Evolutionary conservation across 2,113 vertebrate species (phyloP).

Genomic region (Ahaetulla prasina): DNA sequence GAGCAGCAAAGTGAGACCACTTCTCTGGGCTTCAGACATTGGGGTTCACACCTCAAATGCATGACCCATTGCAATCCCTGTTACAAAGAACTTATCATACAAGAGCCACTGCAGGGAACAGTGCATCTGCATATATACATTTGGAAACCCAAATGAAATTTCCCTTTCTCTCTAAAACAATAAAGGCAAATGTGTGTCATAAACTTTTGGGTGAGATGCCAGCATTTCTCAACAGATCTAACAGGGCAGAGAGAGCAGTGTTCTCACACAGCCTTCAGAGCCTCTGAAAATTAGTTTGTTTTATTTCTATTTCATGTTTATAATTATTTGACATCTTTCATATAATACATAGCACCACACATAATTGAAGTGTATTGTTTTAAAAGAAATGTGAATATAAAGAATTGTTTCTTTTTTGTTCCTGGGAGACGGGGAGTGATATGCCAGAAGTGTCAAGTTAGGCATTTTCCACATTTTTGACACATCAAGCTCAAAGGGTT

Average conservation of each 20-base stretch:
- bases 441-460: neutral
- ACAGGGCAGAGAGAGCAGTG: no score
- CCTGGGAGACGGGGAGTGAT: neutral
- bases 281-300: neutral
- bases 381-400: neutral
- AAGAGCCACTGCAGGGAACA: neutral
- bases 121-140: neutral
- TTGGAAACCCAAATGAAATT: neutral
- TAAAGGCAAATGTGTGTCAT: no score
- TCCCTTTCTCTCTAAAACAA: no score
- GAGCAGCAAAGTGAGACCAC: neutral
- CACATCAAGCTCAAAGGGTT: neutral
- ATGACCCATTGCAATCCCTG: neutral
- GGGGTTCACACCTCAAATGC: neutral
- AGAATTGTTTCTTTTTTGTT: neutral
- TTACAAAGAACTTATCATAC: neutral
- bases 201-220: no score
- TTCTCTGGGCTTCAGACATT: neutral
- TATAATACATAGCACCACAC: neutral
- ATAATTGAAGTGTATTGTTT: neutral
- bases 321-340: neutral
- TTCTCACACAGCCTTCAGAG: no score
- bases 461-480: neutral
- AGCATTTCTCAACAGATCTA: no score
- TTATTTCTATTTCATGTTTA: neutral